phyloP scores from a whole-genome alignment of 2,113 vertebrate species.

The Misgurnus mizolepis region DNA sequence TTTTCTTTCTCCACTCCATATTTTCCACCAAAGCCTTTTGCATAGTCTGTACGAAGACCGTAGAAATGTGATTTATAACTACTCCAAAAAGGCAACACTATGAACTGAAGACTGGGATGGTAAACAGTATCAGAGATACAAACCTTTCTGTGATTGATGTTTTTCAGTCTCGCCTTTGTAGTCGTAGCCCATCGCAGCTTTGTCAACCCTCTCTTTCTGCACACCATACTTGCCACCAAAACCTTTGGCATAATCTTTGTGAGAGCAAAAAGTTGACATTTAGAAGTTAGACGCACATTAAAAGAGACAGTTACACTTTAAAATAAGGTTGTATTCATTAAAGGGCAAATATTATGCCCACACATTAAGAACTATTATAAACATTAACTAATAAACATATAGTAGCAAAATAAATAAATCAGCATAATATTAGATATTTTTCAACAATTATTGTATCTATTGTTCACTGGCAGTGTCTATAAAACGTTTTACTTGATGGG shows the following conservation, averaged over 20 bases:
- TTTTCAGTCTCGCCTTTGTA: constrained; percentile 73
- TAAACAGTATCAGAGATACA: background rate
- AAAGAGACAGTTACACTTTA: no score
- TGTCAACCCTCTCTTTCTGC: constrained; percentile 84
- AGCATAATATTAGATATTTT: no score
- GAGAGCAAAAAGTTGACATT: background rate
- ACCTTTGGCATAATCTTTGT: constrained; percentile 72
- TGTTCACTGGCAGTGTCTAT: no score
- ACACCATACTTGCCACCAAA: constrained; percentile 82
- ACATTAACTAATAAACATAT: no score
- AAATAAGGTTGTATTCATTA: no score
- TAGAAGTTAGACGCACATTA: background rate
- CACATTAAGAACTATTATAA: no score
- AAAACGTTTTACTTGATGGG: no score
- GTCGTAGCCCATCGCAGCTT: constrained; percentile 71
- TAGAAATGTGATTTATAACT: background rate
- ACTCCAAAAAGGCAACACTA: background rate
- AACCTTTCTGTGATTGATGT: constrained; percentile 77
- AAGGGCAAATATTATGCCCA: no score
- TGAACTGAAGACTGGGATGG: background rate
- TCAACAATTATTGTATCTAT: no score
- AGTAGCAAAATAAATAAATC: no score
- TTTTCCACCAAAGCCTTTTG: constrained; percentile 87
- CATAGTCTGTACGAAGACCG: constrained; percentile 75
- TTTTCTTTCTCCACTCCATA: constrained; percentile 86